A percentile compares a stretch with the other conserved stretches of the same genome.
These are phyloP conservation scores for Zaprionus ornatus DNA, from an alignment of 1,140 invertebrate genomes.

Conservation along the genomic window DNA sequence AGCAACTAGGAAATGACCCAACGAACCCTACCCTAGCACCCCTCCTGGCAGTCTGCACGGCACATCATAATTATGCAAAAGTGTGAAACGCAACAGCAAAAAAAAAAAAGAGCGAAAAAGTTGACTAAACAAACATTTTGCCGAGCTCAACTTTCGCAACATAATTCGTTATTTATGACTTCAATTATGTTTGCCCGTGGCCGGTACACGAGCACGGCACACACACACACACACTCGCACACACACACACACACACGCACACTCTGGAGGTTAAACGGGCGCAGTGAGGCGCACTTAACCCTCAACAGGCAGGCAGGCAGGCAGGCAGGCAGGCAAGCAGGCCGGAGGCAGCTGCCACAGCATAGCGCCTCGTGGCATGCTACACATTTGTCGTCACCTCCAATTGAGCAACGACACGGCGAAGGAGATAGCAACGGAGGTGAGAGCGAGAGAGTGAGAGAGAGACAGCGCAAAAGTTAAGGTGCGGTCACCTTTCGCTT, in stretches of 20 bases:
- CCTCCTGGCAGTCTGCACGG: not conserved
- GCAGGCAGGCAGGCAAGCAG: not conserved
- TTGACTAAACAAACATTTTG: constrained; percentile 65
- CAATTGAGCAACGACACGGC: constrained; percentile 32
- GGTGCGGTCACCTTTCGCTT: constrained; percentile 54
- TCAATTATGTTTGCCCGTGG: constrained; percentile 79
- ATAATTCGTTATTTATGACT: constrained; percentile 82
- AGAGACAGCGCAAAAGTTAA: constrained; percentile 9
- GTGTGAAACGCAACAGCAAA: constrained; percentile 55
- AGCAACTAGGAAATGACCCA: constrained; percentile 52
- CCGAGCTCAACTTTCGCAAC: constrained; percentile 71
- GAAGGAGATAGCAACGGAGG: not conserved
- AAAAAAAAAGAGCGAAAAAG: constrained; percentile 36
- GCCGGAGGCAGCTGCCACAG: constrained; percentile 32
- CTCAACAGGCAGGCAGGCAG: constrained; percentile 19
- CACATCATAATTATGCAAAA: constrained; percentile 76
- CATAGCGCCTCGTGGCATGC: constrained; percentile 47
- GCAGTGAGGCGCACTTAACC: constrained; percentile 66
- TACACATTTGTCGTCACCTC: constrained; percentile 69
- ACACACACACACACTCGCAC: constrained; percentile 35
- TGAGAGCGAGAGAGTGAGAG: not conserved
- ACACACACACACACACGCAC: constrained; percentile 39
- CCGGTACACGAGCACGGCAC: constrained; percentile 23
- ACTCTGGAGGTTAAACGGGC: constrained; percentile 68
- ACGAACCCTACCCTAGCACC: not conserved